Evolutionary conservation across 1,140 invertebrate species (phyloP), one percentile per base, ranked within the genome.

Genomic region (Drosophila athabasca): DNA sequence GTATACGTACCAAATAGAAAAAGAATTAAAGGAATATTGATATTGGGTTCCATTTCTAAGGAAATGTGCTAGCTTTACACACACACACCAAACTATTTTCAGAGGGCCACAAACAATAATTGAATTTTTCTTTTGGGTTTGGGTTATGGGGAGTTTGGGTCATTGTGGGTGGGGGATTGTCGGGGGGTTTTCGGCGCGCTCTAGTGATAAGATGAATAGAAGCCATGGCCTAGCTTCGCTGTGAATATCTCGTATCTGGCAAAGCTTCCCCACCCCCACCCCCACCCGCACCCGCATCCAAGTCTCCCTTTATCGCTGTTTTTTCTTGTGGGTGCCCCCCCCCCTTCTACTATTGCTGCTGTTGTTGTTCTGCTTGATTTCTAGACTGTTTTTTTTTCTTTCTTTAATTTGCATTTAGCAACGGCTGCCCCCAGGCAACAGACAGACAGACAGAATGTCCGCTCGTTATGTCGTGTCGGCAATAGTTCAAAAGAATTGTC

Each of bases 321-420:
- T 3, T 15, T 13, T 29, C 51, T 58, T 48, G 66, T 69, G 66
- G 66, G 66, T 57, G 61, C 35, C n/a, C 52, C 39, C 19, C 26
- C 50, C 26, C 35, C 35, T 13, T 62, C 39, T 15, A 26, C 29
- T 39, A 7, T 26, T 54, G 22, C 6, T 52, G 29, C 2, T 50
- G 15, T 17, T 41, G 19, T 59, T 7, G 29, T 11, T 13, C 6
- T 26, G 41, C 22, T 31, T 15, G 35, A 39, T 17, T 59, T 44
- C 7, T n/a, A 22, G 13, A 8, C 60, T 60, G 52, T 61, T 73
- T 22, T 64, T 65, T 57, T 61, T 68, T 50, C 39, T 79, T 74
- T 19, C 17, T 19, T 81, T 79, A 79, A 87, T 87, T 87, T 87
- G 82, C 83, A 87, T 87, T 79, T 69, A 83, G 64, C 83, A 77